phyloP scores from a whole-genome alignment of 2,113 vertebrate species.

The Edolisoma coerulescens region DNA sequence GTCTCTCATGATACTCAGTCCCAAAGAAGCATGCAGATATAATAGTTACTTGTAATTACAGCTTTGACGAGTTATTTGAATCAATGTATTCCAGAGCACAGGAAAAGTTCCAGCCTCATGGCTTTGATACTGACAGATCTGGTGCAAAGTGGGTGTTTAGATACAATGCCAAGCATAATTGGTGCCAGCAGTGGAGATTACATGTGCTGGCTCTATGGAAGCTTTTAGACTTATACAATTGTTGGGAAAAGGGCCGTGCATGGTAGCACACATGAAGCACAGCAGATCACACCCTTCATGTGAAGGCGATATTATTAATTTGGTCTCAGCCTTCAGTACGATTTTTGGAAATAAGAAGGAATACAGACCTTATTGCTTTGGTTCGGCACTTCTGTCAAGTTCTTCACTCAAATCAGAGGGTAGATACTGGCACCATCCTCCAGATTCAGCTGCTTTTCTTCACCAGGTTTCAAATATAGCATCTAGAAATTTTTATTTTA shows the following conservation, averaged over 20 bases:
- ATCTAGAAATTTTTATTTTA: constrained; percentile 62
- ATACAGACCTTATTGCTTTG: constrained; percentile 2
- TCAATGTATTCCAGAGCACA: constrained; percentile 50
- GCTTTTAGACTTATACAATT: not conserved
- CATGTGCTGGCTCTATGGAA: constrained; percentile 10
- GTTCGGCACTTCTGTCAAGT: constrained; percentile 52
- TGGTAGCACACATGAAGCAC: not conserved
- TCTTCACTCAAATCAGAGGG: constrained; percentile 53
- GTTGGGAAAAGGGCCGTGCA: not conserved
- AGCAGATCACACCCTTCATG: not conserved
- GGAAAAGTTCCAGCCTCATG: constrained; percentile 51
- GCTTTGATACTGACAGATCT: constrained; percentile 59
- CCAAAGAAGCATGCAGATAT: constrained; percentile 1
- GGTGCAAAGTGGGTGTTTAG: constrained; percentile 63
- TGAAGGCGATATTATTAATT: not conserved
- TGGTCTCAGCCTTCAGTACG: not conserved
- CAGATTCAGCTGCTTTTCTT: constrained; percentile 61
- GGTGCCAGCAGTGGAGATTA: constrained; percentile 41
- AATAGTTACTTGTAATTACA: constrained; percentile 46
- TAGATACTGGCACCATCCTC: constrained; percentile 60
- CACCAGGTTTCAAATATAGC: constrained; percentile 57
- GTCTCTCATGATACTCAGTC: not conserved
- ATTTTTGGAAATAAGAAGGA: not conserved
- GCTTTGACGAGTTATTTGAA: constrained; percentile 47
- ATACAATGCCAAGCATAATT: constrained; percentile 58